Conservation (phyloP, 2,797 vertebrate genomes). For the Threskiornis aethiopicus region DNA sequence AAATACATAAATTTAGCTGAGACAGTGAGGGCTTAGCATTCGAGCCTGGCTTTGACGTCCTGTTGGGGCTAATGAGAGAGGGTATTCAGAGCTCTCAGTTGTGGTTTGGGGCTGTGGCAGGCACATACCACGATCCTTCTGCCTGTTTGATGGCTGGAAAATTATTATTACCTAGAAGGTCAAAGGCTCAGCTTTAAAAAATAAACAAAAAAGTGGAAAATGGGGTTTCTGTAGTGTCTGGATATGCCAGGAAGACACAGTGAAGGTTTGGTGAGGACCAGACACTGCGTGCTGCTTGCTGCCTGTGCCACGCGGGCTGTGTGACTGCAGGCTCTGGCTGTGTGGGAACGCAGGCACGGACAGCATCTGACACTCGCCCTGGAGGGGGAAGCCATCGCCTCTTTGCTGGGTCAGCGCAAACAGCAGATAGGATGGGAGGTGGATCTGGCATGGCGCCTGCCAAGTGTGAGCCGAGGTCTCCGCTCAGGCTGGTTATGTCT, state of each 20-base stretch:
- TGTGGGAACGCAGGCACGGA: accelerated
- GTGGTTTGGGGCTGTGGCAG: slow-evolving; percentile 9
- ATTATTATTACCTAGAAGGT: slow-evolving; percentile 18
- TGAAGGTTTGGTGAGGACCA: background rate
- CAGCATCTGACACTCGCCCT: accelerated
- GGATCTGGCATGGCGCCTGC: background rate
- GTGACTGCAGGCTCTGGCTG: background rate
- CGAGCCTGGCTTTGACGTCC: background rate
- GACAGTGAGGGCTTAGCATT: background rate
- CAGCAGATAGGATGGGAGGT: background rate
- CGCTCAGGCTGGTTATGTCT: background rate
- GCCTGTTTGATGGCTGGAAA: slow-evolving; percentile 24
- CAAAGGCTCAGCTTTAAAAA: slow-evolving; percentile 22
- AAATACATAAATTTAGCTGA: background rate
- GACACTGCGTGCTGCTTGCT: background rate
- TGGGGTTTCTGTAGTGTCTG: background rate
- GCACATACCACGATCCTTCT: background rate
- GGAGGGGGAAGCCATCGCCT: background rate
- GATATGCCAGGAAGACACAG: background rate
- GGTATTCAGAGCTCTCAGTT: background rate
- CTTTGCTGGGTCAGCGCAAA: background rate
- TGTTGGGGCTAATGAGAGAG: background rate
- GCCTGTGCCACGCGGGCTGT: accelerated
- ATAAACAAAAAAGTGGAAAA: slow-evolving; percentile 4
- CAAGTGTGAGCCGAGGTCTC: background rate